Evolutionary conservation across 2,888 invertebrate species (phyloP), one percentile per base, ranked within the genome.

Genomic region (Lycophotia porphyrea): DNA sequence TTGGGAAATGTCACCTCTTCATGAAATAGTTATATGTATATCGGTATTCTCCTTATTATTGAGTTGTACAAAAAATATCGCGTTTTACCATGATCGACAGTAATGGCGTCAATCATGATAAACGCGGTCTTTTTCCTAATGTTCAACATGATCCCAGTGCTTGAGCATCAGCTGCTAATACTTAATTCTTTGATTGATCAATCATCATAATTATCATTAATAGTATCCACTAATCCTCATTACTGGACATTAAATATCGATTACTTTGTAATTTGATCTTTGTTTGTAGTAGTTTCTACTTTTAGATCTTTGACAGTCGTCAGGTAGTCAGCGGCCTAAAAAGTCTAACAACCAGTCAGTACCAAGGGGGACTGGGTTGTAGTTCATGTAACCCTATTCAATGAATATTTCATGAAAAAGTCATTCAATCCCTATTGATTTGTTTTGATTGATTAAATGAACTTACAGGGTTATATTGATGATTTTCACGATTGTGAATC

Each of bases 191-290:
- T 34, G 61, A 44, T 70, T 70, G 42, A 47, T 36, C 21, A 65
- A 71, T 47, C 15, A 27, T 21, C 21, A 42, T 58, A 58, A 69
- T 52, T 13, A 70, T 8, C 18, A 61, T 5, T 31, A 71, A 65
- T 47, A 39, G 18, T 67, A 39, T 36, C 39, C 11, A 39, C 21
- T 27, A 39, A 49, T 18, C 31, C 11, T 71, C 27, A 4, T 71
- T 24, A 71, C 2, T 49, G 36, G 5, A 27, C 11, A 31, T 49
- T 66, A 11, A 71, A 47, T 36, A 49, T 31, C 9, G 49, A 71
- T 49, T 36, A 5, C 42, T 58, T 31, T 52, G 18, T 27, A 21
- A 21, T 18, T 11, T 52, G n/a, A 8, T 8, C 13, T 39, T 36
- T 52, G 21, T 34, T 68, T 27, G 21, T 44, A 52, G 39, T 55